Evolutionary conservation across 1,140 invertebrate genomes (phyloP), one percentile per base, ranked within the genome.

Genomic region (Trichoplusia ni): DNA sequence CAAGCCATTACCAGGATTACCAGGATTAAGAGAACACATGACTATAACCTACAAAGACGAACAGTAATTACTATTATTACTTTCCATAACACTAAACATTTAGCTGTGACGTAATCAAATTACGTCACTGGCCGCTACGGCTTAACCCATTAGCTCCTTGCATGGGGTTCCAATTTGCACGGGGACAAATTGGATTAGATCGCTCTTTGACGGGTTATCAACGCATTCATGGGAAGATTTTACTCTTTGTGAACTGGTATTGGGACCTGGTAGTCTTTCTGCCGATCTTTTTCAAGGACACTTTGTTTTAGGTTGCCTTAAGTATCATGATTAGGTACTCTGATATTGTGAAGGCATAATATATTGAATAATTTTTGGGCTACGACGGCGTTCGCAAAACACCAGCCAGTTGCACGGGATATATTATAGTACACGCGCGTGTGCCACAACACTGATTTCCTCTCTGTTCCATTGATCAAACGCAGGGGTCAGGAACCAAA

Each of bases 171-270:
- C 67, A 61, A 67, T 73, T 67, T 68, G 67, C 47, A 69, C 66
- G 44, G 58, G 16, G 35, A 18, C 58, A 69, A 73, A 73, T 73
- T 73, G 42, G 67, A 73, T 73, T 73, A 73, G 29, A 23, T 60
- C 21, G 38, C 13, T 54, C 51, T 60, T 60, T 47, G 56, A 60
- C 38, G 56, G 42, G 56, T 23, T 46, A 46, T 33, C 8, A n/a
- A 21, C 16, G 18, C n/a, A 18, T 47, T 27, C 25, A 47, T 54
- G 42, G 56, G 18, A 60, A 60, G 29, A 23, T 18, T 16, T 1
- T 37, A 11, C 29, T 25, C 33, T 44, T 27, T 11, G 6, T n/a
- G 18, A 7, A 19, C 16, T 1, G 14, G 5, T 14, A 18, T 4
- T 11, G 16, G 3, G 4, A n/a, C 1, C 13, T 33, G n/a, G 27